Evolutionary conservation across 2,797 vertebrate species (phyloP).

Genomic region (Gambelia wislizenii): DNA sequence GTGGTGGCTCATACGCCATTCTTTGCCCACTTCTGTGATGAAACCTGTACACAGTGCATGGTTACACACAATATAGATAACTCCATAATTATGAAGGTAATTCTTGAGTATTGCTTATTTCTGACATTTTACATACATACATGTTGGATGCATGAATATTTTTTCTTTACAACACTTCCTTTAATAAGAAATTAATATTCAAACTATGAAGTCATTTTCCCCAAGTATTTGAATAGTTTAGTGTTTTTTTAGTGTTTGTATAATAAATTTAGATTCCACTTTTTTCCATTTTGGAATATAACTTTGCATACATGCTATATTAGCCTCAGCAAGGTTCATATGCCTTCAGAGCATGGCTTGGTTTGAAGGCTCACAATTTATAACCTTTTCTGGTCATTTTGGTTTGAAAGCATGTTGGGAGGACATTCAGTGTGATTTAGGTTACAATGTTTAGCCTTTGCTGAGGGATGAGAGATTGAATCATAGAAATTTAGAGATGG

Average conservation of each 20-base stretch:
- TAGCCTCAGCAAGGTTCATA: not conserved
- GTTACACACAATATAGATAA: not conserved
- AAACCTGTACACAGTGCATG: not conserved
- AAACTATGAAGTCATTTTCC: not conserved
- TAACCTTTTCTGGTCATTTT: not conserved
- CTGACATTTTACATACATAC: slow-evolving; percentile 25
- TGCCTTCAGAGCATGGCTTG: not conserved
- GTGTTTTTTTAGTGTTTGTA: not conserved
- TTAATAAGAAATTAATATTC: not conserved
- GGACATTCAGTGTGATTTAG: not conserved
- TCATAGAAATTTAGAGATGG: too few species aligned
- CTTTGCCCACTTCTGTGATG: not conserved
- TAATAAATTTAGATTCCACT: not conserved
- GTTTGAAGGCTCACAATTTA: too few species aligned
- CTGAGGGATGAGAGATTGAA: not conserved
- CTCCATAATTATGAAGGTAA: not conserved
- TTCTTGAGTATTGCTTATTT: slow-evolving; percentile 26
- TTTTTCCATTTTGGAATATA: not conserved
- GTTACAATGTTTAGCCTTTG: not conserved
- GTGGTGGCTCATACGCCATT: too few species aligned
- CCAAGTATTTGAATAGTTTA: not conserved
- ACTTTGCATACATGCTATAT: too few species aligned
- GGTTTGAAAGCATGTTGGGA: not conserved
- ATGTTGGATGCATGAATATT: not conserved
- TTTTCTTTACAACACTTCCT: not conserved